These are phyloP conservation scores for Semaprochilodus insignis DNA, from an alignment of 2,797 vertebrate genomes.

Conservation along the genomic window DNA sequence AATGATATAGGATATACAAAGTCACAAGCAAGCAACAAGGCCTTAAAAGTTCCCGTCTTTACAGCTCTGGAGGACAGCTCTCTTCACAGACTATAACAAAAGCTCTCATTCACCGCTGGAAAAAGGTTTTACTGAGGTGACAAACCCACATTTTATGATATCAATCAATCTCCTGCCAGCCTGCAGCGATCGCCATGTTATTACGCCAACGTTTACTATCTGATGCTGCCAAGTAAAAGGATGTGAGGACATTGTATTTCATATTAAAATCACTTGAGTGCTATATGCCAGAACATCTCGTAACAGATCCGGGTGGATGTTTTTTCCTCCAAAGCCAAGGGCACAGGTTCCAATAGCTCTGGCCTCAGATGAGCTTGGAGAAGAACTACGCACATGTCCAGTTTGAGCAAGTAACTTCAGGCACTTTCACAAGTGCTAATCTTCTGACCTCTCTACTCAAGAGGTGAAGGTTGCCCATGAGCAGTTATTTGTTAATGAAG, in stretches of 20 bases:
- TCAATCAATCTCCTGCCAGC: constrained; percentile 17
- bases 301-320: background rate
- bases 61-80: background rate
- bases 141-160: constrained; percentile 9
- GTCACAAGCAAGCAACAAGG: background rate
- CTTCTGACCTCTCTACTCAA: background rate
- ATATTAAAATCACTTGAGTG: constrained; percentile 14
- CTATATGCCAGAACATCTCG: background rate
- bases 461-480: background rate
- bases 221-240: constrained; percentile 19
- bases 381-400: background rate
- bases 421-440: background rate
- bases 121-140: background rate
- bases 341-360: background rate
- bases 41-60: background rate
- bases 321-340: background rate
- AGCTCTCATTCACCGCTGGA: background rate
- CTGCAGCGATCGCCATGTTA: background rate
- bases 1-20: too few species aligned
- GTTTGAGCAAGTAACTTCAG: background rate
- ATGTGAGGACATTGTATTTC: constrained; percentile 2
- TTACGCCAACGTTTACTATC: constrained; percentile 2
- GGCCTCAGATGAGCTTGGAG: background rate
- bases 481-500: background rate
- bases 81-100: background rate